These are phyloP conservation scores for Calameuta idolon DNA, from an alignment of 2,888 invertebrate species.

Conservation along the genomic window DNA sequence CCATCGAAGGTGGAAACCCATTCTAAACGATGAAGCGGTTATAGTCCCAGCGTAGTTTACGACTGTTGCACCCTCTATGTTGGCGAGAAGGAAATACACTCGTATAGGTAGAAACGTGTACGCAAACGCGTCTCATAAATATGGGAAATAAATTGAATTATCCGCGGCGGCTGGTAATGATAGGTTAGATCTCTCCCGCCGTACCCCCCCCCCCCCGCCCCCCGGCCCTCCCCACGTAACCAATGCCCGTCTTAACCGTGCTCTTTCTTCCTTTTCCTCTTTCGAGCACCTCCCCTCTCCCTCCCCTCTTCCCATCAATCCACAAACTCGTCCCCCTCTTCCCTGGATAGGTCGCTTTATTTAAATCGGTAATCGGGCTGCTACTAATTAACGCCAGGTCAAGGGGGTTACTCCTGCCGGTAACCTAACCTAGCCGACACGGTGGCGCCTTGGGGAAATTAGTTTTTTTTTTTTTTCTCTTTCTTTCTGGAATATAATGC, in stretches of 20 bases:
- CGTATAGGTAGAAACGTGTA: neutral
- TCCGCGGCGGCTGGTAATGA: constrained; percentile 50
- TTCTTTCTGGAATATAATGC: constrained; percentile 15
- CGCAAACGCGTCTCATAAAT: constrained; percentile 38
- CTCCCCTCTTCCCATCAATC: neutral
- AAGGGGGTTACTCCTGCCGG: constrained; percentile 1
- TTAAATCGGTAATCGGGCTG: constrained; percentile 25
- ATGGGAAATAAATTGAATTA: constrained; percentile 57
- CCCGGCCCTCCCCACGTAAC: neutral
- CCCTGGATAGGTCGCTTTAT: constrained; percentile 12
- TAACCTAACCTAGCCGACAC: neutral
- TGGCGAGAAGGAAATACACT: neutral
- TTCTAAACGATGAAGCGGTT: neutral
- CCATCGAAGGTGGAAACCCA: neutral
- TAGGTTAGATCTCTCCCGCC: constrained; percentile 43
- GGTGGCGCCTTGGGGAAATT: constrained; percentile 25
- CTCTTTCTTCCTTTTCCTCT: constrained; percentile 18
- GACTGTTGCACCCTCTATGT: neutral
- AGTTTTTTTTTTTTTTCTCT: constrained; percentile 21
- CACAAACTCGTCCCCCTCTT: neutral
- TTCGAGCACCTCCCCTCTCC: neutral
- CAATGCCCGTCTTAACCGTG: constrained; percentile 12
- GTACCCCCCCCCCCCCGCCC: no score
- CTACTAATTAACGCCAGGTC: constrained; percentile 26
- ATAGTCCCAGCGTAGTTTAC: neutral